phyloP scores from a whole-genome alignment of 2,888 invertebrate genomes.

The Nymphalis c-album region DNA sequence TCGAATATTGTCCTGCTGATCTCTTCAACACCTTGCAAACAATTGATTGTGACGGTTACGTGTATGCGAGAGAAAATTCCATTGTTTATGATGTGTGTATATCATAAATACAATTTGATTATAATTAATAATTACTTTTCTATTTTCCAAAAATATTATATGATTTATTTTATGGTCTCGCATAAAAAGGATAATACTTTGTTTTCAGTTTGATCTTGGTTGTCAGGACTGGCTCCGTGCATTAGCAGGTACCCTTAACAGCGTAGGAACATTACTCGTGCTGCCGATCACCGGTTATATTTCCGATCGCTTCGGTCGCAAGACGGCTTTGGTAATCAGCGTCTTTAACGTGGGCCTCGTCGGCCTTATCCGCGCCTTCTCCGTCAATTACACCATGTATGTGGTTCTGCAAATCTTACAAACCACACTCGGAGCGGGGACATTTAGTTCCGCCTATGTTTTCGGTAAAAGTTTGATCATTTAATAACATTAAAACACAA shows the following conservation, averaged over 20 bases:
- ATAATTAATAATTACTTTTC: no score
- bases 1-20: slow-evolving; percentile 53
- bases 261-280: slow-evolving; percentile 83
- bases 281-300: slow-evolving; percentile 82
- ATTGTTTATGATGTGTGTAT: slow-evolving; percentile 65
- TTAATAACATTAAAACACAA: no score
- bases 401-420: slow-evolving; percentile 65
- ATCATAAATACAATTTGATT: no score
- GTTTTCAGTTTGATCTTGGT: slow-evolving; percentile 78
- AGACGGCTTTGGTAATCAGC: slow-evolving; percentile 58
- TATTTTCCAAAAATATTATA: no score
- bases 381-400: slow-evolving; percentile 72
- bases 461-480: slow-evolving; percentile 39
- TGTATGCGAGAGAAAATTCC: slow-evolving; percentile 61
- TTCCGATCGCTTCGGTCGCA: slow-evolving; percentile 81
- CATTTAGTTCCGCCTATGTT: slow-evolving; percentile 62
- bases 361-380: slow-evolving; percentile 74
- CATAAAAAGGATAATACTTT: background rate
- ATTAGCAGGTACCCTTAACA: slow-evolving; percentile 84
- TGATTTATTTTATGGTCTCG: no score
- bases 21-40: slow-evolving; percentile 48
- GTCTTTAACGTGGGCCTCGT: slow-evolving; percentile 48
- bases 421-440: slow-evolving; percentile 62
- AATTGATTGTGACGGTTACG: slow-evolving; percentile 53
- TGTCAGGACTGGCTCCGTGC: slow-evolving; percentile 84